A percentile compares a stretch with the other conserved stretches of the same genome.
phyloP scores from a whole-genome alignment of 1,140 invertebrate species.

The Lysiphlebus fabarum region DNA sequence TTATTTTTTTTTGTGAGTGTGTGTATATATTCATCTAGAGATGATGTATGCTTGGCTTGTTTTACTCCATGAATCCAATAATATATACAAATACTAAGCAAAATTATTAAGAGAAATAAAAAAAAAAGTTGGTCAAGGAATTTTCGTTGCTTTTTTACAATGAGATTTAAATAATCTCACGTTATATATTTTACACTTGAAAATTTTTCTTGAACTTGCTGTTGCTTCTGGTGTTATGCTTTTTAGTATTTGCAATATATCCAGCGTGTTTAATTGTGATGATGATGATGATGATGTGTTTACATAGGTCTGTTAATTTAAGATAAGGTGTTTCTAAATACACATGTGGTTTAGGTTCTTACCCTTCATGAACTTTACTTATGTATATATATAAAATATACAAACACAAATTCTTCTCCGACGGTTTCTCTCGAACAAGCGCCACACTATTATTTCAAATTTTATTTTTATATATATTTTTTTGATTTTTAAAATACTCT shows the following conservation, averaged over 20 bases:
- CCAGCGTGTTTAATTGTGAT: neutral
- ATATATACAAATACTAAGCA: no score
- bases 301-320: no score
- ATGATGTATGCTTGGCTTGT: no score
- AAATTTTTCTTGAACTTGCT: neutral
- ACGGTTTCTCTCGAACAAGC: conserved; percentile 19
- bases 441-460: conserved; percentile 13
- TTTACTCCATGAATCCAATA: no score
- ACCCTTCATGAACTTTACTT: conserved; percentile 12
- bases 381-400: no score
- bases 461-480: conserved; percentile 3
- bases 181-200: conserved; percentile 30
- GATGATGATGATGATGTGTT: no score
- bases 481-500: conserved; percentile 5
- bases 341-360: neutral
- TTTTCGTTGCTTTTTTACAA: conserved; percentile 38
- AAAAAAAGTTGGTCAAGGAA: conserved; percentile 26
- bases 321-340: no score
- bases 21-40: no score
- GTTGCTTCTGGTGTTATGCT: conserved; percentile 6
- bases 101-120: neutral
- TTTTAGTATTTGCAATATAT: conserved; percentile 2
- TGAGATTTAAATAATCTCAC: conserved; percentile 44
- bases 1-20: no score
- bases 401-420: neutral